A percentile compares a stretch with the other conserved stretches of the same genome.
Conservation (phyloP, 2,888 invertebrate species). For the Hemicrepidius hirtus region DNA sequence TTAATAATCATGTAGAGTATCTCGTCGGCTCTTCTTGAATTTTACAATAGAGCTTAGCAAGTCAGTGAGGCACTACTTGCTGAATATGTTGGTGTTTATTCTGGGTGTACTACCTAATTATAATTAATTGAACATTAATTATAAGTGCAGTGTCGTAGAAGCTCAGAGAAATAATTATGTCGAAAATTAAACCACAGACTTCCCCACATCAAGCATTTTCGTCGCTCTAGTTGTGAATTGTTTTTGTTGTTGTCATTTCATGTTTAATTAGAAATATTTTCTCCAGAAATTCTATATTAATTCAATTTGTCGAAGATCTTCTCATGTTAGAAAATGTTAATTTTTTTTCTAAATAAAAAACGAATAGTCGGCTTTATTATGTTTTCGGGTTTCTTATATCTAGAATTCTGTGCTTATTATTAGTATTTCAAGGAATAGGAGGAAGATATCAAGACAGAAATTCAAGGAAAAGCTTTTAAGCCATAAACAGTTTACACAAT, state of each 20-base stretch:
- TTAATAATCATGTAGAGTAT: not conserved
- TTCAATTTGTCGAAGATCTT: no score
- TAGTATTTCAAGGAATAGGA: not conserved
- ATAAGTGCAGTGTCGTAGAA: not conserved
- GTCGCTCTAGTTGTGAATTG: no score
- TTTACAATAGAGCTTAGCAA: not conserved
- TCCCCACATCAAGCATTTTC: not conserved
- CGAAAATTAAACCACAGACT: not conserved
- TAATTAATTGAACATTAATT: conserved; percentile 9
- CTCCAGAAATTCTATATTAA: no score
- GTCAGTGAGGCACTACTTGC: not conserved
- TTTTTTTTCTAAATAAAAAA: not conserved
- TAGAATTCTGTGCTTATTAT: not conserved
- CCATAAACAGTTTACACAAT: conserved; percentile 16
- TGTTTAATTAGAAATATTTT: no score
- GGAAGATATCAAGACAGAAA: not conserved
- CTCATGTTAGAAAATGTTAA: no score
- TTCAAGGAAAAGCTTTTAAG: conserved; percentile 7
- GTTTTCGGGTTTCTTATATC: not conserved
- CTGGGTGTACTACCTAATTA: not conserved
- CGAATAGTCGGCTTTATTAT: not conserved
- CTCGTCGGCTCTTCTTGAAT: not conserved
- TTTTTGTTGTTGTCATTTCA: no score
- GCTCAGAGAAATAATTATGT: not conserved
- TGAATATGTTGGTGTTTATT: not conserved